Conservation (phyloP, 1,140 invertebrate genomes). For the Drosophila elegans region DNA sequence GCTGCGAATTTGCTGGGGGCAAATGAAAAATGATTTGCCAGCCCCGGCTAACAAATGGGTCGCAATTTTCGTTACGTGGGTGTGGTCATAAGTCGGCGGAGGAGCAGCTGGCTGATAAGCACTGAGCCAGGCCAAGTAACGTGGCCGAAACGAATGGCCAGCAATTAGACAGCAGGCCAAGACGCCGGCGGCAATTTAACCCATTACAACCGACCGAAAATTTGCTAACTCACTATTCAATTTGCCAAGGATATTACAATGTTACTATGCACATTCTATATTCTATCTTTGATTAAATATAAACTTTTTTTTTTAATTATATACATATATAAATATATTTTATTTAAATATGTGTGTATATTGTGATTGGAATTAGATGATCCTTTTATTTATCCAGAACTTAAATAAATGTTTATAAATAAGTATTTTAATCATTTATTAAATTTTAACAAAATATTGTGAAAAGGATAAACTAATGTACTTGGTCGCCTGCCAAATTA, state of each 20-base stretch:
- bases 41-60: slow-evolving; percentile 51
- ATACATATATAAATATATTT: too few relatives aligned
- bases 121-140: slow-evolving; percentile 34
- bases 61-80: slow-evolving; percentile 43
- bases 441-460: not conserved
- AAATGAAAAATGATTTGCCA: slow-evolving; percentile 77
- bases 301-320: too few relatives aligned
- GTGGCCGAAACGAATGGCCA: slow-evolving; percentile 69
- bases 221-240: not conserved
- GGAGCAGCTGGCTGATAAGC: slow-evolving; percentile 41
- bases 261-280: too few relatives aligned
- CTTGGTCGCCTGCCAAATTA: not conserved
- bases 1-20: slow-evolving; percentile 68
- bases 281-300: too few relatives aligned
- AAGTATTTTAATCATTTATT: too few relatives aligned
- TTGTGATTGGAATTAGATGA: not conserved
- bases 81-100: slow-evolving; percentile 18
- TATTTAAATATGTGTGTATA: not conserved
- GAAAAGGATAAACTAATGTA: not conserved
- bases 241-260: not conserved
- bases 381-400: too few relatives aligned
- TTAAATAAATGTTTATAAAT: too few relatives aligned
- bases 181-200: slow-evolving; percentile 20
- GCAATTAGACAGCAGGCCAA: slow-evolving; percentile 67
- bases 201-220: not conserved